phyloP scores from a whole-genome alignment of 1,140 invertebrate genomes.

The Conus betulinus region DNA sequence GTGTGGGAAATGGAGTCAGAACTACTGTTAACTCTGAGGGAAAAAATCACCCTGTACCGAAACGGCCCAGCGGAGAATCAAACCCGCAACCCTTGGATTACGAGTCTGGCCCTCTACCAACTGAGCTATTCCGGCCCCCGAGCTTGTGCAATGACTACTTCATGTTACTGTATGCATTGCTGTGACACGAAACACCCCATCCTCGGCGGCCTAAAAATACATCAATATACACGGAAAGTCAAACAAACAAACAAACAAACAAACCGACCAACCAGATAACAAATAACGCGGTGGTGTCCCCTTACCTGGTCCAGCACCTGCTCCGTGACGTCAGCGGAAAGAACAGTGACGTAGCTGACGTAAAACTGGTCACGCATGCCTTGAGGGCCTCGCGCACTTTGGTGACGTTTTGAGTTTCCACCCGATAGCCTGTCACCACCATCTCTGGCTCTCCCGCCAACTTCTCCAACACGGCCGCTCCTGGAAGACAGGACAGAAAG shows the following conservation, averaged over 20 bases:
- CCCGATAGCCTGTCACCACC: constrained; percentile 49
- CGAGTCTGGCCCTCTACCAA: too few species aligned
- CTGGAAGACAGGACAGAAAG: constrained; percentile 30
- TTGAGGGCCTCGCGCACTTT: constrained; percentile 47
- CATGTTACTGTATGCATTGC: too few species aligned
- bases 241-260: background rate
- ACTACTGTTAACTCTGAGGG: too few species aligned
- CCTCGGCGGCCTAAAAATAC: too few species aligned
- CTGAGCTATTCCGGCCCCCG: too few species aligned
- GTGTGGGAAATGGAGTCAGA: too few species aligned
- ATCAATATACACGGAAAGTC: background rate
- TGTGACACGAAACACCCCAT: too few species aligned
- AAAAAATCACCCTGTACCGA: too few species aligned
- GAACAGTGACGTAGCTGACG: constrained; percentile 48
- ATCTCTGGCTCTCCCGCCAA: constrained; percentile 41
- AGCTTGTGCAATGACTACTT: too few species aligned
- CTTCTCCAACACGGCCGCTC: constrained; percentile 45
- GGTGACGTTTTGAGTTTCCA: constrained; percentile 34
- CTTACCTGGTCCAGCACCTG: constrained; percentile 54
- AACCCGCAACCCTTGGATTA: too few species aligned
- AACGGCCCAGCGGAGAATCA: too few species aligned
- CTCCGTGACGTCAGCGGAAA: constrained; percentile 46
- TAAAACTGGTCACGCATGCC: constrained; percentile 51
- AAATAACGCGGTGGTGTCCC: constrained; percentile 36
- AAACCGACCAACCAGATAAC: background rate